A percentile compares a stretch with the other conserved stretches of the same genome.
Conservation (phyloP, 2,888 invertebrate species). For the Onthophagus sagittarius region DNA sequence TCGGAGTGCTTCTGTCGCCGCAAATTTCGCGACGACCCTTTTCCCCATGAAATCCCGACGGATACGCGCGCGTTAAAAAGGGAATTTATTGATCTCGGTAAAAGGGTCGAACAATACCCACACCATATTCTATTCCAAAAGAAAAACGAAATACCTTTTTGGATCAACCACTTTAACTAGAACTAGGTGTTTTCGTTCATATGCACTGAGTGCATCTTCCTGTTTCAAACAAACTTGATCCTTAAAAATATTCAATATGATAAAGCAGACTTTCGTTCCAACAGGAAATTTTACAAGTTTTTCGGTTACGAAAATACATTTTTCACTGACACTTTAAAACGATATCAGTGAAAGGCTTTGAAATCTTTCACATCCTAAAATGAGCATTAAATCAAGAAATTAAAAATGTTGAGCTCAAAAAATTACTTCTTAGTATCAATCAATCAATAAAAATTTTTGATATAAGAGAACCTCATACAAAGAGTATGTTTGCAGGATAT, state of each 20-base stretch:
- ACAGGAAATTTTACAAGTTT: no score
- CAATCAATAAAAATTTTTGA: no score
- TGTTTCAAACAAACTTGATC: background rate
- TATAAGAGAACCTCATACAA: no score
- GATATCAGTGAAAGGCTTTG: no score
- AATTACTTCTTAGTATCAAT: no score
- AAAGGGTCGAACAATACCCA: background rate
- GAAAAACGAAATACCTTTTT: background rate
- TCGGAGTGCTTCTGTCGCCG: background rate
- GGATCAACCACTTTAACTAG: background rate
- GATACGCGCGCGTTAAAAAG: background rate
- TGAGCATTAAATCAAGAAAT: no score
- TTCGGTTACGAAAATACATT: no score
- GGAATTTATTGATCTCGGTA: background rate
- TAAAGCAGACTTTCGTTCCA: background rate
- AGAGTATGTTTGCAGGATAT: no score
- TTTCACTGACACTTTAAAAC: no score
- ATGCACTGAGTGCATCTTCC: background rate
- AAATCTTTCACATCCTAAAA: no score
- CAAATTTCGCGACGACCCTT: background rate
- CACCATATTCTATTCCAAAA: background rate
- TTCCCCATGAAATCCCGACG: background rate
- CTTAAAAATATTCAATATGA: background rate
- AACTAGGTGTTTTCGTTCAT: background rate
- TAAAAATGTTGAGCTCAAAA: no score